Conservation (phyloP, 1,140 invertebrate genomes). For the Stenopsyche tienmushanensis region DNA sequence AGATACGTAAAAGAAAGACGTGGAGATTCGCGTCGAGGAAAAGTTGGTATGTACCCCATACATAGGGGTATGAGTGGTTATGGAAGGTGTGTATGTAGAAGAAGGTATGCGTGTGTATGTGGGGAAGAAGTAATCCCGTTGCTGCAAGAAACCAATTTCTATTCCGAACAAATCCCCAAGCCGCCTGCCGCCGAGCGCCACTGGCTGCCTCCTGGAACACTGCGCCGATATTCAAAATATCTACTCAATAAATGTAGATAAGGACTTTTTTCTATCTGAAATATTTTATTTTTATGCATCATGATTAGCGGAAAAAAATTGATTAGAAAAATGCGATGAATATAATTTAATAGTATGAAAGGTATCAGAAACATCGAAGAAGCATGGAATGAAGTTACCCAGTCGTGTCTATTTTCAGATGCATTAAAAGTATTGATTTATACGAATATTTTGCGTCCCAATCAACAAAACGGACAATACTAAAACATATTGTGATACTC, state of each 20-base stretch:
- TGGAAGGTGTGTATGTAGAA: slow-evolving; percentile 10
- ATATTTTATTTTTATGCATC: not conserved
- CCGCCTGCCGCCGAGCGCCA: slow-evolving; percentile 32
- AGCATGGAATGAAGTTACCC: no score
- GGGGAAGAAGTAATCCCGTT: slow-evolving; percentile 42
- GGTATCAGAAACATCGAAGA: no score
- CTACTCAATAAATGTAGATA: not conserved
- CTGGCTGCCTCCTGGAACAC: slow-evolving; percentile 25
- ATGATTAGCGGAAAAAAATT: no score
- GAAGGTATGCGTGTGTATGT: slow-evolving; percentile 23
- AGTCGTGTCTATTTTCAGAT: no score
- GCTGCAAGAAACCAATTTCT: slow-evolving; percentile 44
- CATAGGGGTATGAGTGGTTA: slow-evolving; percentile 9
- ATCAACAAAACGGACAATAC: no score
- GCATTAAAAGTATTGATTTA: no score
- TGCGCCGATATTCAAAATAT: slow-evolving; percentile 20
- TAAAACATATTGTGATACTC: no score
- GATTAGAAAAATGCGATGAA: no score
- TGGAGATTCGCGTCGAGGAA: slow-evolving; percentile 38
- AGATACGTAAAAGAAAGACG: slow-evolving; percentile 41
- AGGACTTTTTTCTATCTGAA: not conserved
- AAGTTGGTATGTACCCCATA: slow-evolving; percentile 31
- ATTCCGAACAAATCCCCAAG: slow-evolving; percentile 42
- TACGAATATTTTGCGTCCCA: no score
- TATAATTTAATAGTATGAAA: no score